These are phyloP conservation scores for Goniozus legneri DNA, from an alignment of 1,140 invertebrate genomes.

Conservation along the genomic window DNA sequence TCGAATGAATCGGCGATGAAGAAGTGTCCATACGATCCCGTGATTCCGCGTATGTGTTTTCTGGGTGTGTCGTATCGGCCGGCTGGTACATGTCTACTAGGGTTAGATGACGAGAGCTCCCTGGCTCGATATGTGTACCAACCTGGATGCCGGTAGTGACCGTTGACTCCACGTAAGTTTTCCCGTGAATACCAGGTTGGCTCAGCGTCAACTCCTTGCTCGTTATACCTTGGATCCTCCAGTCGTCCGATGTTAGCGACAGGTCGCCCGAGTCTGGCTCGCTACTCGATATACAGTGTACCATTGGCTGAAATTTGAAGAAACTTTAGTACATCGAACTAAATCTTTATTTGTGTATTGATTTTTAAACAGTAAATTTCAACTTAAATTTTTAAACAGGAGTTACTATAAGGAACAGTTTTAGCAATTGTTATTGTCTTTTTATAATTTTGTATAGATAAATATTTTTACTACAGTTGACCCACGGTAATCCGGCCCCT, in stretches of 20 bases:
- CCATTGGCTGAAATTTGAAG: conserved; percentile 66
- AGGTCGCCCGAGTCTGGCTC: conserved; percentile 68
- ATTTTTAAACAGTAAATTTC: too few species aligned
- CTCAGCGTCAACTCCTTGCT: conserved; percentile 42
- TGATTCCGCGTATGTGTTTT: conserved; percentile 48
- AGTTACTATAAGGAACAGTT: too few species aligned
- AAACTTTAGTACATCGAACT: neutral
- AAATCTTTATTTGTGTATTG: neutral
- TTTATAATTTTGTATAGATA: neutral
- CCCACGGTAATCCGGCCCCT: too few species aligned
- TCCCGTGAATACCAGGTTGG: conserved; percentile 38
- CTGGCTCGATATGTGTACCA: conserved; percentile 51
- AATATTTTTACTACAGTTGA: too few species aligned
- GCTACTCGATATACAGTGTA: conserved; percentile 81
- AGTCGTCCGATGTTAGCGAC: conserved; percentile 43
- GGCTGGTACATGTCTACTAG: conserved; percentile 49
- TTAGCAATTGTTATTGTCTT: too few species aligned
- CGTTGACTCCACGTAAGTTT: conserved; percentile 55
- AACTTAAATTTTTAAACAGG: too few species aligned
- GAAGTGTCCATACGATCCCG: conserved; percentile 48
- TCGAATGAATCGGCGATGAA: conserved; percentile 49
- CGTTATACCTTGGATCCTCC: conserved; percentile 45
- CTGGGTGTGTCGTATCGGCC: conserved; percentile 53
- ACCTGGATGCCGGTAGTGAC: conserved; percentile 55
- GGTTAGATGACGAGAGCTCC: conserved; percentile 45